Evolutionary conservation across 2,888 invertebrate genomes (phyloP), one percentile per base, ranked within the genome.

Genomic region (Nomada lathburiana): DNA sequence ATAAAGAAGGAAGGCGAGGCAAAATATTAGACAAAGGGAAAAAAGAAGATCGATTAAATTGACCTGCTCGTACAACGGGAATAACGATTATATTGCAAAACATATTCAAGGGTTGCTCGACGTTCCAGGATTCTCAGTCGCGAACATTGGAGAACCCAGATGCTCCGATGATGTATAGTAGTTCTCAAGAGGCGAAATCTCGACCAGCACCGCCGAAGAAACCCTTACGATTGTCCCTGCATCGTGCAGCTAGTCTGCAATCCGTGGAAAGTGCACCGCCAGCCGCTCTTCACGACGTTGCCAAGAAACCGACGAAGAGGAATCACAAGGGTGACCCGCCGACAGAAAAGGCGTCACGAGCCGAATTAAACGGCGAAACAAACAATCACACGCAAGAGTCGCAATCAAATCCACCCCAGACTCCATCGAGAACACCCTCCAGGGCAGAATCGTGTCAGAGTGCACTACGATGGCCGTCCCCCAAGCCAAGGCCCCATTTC

Each of bases 181-280:
- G 16, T 59, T 89, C 89, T 1, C 90, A 94, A 11, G 95, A 95
- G 69, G 92, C 80, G 29, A 95, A 95, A 82, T 94, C 95, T 2
- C 94, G 97, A 73, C 97, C 98, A 0, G 96, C 96, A 18, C 98
- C 98, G 5, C 98, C 98, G 26, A 97, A 98, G 90, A 98, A 98
- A 92, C 98, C 98, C 0, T 93, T 98, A 67, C 95, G 98, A 13
- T 94, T 98, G 57, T 98, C 98, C 0, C 94, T 98, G 68, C 98
- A 98, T 92, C 96, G 97, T 88, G 97, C 98, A 0, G 96, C 97
- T 83, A 98, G 97, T 93, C 95, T 97, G 67, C 97, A 97, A 91
- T 97, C 97, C 0, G 95, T 97, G 0, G 95, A 95, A 84, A 94
- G 92, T 65, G 91, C 94, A 0, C 94, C 94, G 0, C 90, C 93